phyloP scores from a whole-genome alignment of 2,888 invertebrate genomes.

The Eupeodes luniger region DNA sequence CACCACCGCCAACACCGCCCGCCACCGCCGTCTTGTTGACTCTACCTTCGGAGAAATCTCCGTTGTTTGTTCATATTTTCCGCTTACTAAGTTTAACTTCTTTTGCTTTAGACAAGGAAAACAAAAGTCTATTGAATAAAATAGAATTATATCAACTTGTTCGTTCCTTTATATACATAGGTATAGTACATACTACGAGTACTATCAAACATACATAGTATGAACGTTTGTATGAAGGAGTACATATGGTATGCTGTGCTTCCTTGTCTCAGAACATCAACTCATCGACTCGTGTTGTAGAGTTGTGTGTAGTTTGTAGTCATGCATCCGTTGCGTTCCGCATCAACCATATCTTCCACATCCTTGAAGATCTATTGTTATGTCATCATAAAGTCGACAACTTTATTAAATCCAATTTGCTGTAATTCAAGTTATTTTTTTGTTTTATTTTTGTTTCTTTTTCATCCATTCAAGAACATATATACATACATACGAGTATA shows the following conservation, averaged over 20 bases:
- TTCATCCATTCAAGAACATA: background rate
- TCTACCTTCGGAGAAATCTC: no score
- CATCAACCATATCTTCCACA: conserved; percentile 48
- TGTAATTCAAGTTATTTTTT: conserved; percentile 38
- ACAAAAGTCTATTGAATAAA: conserved; percentile 31
- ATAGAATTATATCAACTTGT: conserved; percentile 18
- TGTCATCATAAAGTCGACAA: conserved; percentile 73
- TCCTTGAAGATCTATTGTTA: conserved; percentile 60
- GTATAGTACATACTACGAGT: no score
- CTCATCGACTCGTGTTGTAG: background rate
- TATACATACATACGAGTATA: conserved; percentile 19
- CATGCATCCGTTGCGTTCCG: conserved; percentile 34
- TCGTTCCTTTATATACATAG: background rate
- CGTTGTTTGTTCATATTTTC: conserved; percentile 52
- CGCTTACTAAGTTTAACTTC: conserved; percentile 27
- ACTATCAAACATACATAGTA: no score
- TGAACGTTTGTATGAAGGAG: no score
- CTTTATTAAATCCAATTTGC: conserved; percentile 74
- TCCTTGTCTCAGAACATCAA: conserved; percentile 19
- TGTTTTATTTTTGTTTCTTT: background rate
- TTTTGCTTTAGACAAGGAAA: conserved; percentile 15
- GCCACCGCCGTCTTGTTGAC: no score
- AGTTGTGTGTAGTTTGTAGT: conserved; percentile 44
- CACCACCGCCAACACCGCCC: no score
- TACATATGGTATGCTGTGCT: background rate